Evolutionary conservation across 2,888 invertebrate genomes (phyloP), one percentile per base, ranked within the genome.

Genomic region (Sphaerophoria rueppellii): DNA sequence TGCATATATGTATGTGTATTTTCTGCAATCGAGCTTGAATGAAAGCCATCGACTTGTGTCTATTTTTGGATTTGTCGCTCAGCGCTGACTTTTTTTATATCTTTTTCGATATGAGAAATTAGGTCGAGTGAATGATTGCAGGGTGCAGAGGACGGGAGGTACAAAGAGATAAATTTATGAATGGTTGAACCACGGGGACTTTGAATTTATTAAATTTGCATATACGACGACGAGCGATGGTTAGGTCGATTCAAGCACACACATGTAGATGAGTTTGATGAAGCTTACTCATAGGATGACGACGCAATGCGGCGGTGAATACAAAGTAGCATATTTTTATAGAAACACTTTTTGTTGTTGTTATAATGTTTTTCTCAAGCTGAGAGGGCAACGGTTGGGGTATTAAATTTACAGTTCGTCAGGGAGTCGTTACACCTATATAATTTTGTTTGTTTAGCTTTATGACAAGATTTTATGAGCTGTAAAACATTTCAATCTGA

Each of bases 81-180:
- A 48, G 24, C 34, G 57, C 14, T 40, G 11, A 58, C 55, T 24
- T 60, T 14, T 48, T 60, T 12, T 60, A 60, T 52, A 61, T 76
- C 67, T 83, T 75, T 48, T 67, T 67, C 69, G 50, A 72, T 76
- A 76, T 58, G 60, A 57, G 43, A 34, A 83, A 83, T 80, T 76
- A 72, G 83, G 83, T 80, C 83, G 80, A 71, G 67, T 80, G 63
- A 40, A 12, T 50, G 24, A 24, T 24, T 24, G 24, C 2, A 24
- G 24, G 24, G 24, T 24, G 24, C 24, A 24, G 24, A 24, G 32
- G 24, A 16, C 11, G 6, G 11, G 46, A 32, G 60, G 12, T 7
- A 40, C 43, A 9, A 43, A 43, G n/a, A 16, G 63, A 4, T 14
- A 1, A 40, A 50, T 74, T 74, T 61, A 67, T 81, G 71, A 65